Conservation (phyloP, 2,113 vertebrate species). For the Ciconia boyciana region DNA sequence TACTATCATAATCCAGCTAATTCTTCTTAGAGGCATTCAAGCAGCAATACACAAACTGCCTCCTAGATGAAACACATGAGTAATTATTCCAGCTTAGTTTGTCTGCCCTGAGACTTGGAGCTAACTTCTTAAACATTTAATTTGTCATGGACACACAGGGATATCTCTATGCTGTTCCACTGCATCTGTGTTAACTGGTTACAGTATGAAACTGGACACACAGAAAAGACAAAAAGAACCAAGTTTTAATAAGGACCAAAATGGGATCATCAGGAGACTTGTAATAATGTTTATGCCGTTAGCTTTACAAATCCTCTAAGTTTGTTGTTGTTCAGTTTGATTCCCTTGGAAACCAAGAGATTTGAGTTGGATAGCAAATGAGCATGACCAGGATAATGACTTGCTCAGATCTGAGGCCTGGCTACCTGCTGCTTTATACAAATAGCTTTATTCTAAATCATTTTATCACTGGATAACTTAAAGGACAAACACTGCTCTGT, state of each 20-base stretch:
- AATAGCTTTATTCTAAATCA: conserved; percentile 7
- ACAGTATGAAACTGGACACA: background rate
- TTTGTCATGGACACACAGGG: conserved; percentile 53
- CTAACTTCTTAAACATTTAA: conserved; percentile 45
- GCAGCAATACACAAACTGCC: conserved; percentile 69
- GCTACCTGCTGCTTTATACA: conserved; percentile 61
- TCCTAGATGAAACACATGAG: conserved; percentile 60
- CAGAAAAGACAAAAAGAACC: background rate
- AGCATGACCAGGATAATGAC: conserved; percentile 64
- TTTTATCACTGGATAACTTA: background rate
- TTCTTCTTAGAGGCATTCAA: conserved; percentile 67
- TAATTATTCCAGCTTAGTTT: conserved; percentile 76
- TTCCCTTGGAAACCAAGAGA: conserved; percentile 60
- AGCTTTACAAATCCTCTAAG: conserved; percentile 49
- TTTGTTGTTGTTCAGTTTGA: conserved; percentile 6
- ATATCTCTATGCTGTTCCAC: background rate
- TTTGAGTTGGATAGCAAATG: conserved; percentile 45
- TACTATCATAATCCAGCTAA: conserved; percentile 72
- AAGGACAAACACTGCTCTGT: conserved; percentile 35
- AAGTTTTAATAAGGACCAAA: background rate
- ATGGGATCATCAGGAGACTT: background rate
- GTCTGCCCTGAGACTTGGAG: conserved; percentile 64
- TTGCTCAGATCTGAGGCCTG: conserved; percentile 65
- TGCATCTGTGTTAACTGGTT: background rate
- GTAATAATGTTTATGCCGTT: background rate